Percentiles rank a stretch among this genome's conserved stretches.
phyloP scores from a whole-genome alignment of 53 echinoderm and acorn worm species.

The Paracentrotus lividus region DNA sequence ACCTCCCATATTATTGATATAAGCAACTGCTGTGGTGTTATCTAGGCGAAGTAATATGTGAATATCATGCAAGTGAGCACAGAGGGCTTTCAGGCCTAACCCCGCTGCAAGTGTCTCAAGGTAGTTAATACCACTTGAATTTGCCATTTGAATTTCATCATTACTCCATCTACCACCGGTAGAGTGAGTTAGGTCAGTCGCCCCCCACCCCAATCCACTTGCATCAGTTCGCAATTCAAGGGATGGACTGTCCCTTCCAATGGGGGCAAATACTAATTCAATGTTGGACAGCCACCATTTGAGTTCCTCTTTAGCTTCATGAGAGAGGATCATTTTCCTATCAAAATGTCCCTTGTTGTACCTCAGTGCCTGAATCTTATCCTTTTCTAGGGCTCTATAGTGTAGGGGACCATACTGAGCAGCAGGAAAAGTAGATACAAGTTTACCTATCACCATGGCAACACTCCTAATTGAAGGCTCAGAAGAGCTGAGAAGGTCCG shows the following conservation, averaged over 20 bases:
- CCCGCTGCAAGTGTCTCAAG: neutral
- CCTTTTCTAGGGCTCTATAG: conserved; percentile 74
- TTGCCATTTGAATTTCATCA: too few species aligned
- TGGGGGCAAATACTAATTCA: too few species aligned
- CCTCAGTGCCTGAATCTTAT: neutral
- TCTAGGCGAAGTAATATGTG: neutral
- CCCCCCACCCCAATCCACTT: conserved; percentile 41
- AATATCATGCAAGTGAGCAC: neutral
- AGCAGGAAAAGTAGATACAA: conserved; percentile 77
- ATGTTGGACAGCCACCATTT: neutral
- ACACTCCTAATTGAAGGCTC: conserved; percentile 64
- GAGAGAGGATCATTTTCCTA: neutral
- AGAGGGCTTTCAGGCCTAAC: neutral
- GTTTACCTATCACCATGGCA: conserved; percentile 72
- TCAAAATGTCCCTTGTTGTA: neutral
- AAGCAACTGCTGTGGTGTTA: neutral
- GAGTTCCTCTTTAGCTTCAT: neutral
- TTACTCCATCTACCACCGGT: conserved; percentile 28
- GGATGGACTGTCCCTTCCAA: too few species aligned
- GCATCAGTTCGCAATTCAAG: conserved; percentile 46
- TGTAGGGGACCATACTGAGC: conserved; percentile 74
- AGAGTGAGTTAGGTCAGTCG: neutral
- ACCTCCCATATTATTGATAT: neutral
- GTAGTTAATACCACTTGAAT: too few species aligned
- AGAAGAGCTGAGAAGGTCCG: conserved; percentile 2